Conservation (phyloP, 2,113 vertebrate species). For the Hyaena hyaena region DNA sequence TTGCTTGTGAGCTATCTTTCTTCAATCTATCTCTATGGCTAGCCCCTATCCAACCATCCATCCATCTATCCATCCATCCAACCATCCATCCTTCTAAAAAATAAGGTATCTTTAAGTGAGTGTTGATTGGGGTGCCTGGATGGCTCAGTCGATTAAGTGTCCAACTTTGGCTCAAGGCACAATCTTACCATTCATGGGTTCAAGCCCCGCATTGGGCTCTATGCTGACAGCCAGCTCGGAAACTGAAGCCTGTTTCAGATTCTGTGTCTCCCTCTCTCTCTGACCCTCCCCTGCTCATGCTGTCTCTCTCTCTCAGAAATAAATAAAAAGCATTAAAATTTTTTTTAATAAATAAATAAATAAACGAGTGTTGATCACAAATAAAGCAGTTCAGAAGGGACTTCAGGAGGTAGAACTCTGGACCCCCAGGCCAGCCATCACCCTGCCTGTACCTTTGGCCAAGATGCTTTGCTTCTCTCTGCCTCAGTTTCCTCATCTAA, state of each 20-base stretch:
- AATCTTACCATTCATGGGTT: no score
- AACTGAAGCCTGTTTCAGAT: no score
- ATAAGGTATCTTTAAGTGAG: background rate
- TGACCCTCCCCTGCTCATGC: no score
- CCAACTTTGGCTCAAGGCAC: no score
- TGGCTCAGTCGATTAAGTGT: no score
- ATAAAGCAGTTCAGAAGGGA: background rate
- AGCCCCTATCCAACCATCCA: background rate
- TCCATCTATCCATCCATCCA: background rate
- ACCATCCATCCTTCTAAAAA: background rate
- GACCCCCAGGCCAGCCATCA: background rate
- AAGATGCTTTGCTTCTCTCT: background rate
- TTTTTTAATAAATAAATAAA: no score
- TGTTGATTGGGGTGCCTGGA: background rate
- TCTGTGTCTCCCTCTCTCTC: no score
- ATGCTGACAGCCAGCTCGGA: no score
- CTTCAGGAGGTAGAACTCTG: background rate
- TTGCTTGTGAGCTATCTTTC: background rate
- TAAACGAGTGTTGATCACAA: background rate
- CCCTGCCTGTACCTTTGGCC: background rate
- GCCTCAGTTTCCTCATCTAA: background rate
- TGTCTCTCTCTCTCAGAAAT: no score
- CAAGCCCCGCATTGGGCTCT: no score
- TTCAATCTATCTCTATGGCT: no score
- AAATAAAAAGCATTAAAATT: no score